Percentiles rank a stretch among this genome's conserved stretches.
These are phyloP conservation scores for Drosophila biarmipes DNA, from an alignment of 1,140 invertebrate genomes.

Conservation along the genomic window DNA sequence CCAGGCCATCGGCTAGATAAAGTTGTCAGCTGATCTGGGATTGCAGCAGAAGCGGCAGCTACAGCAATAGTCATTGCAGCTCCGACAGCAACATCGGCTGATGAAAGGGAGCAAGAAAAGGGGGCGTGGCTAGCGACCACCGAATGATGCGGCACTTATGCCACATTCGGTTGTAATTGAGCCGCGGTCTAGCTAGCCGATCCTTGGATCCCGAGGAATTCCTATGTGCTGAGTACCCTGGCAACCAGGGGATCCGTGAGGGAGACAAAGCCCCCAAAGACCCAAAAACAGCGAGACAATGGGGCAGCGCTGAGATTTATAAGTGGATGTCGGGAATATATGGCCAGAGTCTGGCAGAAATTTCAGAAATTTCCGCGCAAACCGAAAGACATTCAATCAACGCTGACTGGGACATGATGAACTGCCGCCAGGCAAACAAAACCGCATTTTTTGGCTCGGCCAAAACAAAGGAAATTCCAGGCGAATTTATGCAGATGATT, in stretches of 20 bases:
- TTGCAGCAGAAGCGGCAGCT: slow-evolving; percentile 6
- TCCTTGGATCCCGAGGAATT: slow-evolving; percentile 5
- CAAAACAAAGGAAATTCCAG: slow-evolving; percentile 75
- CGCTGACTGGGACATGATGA: slow-evolving; percentile 58
- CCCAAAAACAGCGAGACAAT: slow-evolving; percentile 42
- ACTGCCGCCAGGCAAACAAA: slow-evolving; percentile 63
- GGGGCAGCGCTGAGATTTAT: slow-evolving; percentile 61
- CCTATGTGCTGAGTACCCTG: slow-evolving; percentile 1
- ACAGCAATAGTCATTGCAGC: slow-evolving; percentile 14
- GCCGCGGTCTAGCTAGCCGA: slow-evolving; percentile 13
- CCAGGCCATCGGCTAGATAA: slow-evolving; percentile 65
- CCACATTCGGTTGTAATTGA: slow-evolving; percentile 56
- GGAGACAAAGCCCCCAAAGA: slow-evolving; percentile 11
- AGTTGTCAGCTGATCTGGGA: slow-evolving; percentile 76
- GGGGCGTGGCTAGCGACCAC: slow-evolving; percentile 43
- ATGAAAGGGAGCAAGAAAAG: slow-evolving; percentile 2
- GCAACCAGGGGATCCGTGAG: slow-evolving; percentile 4
- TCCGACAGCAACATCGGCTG: neutral
- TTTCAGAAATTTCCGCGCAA: slow-evolving; percentile 59
- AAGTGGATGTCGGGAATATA: slow-evolving; percentile 38
- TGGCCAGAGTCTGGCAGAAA: slow-evolving; percentile 41
- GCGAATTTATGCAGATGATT: slow-evolving; percentile 82
- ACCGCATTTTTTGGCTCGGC: slow-evolving; percentile 8
- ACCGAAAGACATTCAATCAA: slow-evolving; percentile 69
- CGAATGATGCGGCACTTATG: slow-evolving; percentile 68